A percentile compares a stretch with the other conserved stretches of the same genome.
Evolutionary conservation across 2,113 vertebrate genomes (phyloP).

Genomic region (Microcebus jonahi): DNA sequence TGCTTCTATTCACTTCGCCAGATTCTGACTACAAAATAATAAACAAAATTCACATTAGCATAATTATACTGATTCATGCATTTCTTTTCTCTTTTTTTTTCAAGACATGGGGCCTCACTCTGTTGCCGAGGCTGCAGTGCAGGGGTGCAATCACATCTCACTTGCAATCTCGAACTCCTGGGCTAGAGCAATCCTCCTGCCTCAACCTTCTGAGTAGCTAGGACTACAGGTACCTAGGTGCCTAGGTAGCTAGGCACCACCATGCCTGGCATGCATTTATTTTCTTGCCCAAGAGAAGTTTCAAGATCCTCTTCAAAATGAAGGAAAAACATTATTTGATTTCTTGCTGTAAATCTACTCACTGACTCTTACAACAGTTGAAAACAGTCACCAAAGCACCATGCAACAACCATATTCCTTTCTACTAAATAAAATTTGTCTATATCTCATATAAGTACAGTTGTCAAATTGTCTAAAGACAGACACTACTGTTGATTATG

Average conservation of each 20-base stretch:
- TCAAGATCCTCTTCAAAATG: background rate
- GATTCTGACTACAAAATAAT: constrained; percentile 80
- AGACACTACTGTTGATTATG: background rate
- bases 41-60: constrained; percentile 71
- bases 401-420: background rate
- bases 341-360: constrained; percentile 10
- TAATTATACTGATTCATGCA: background rate
- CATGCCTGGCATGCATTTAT: background rate
- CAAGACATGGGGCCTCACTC: background rate
- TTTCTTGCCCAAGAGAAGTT: constrained; percentile 17
- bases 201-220: no score
- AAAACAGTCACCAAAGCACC: background rate
- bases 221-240: no score
- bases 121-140: background rate
- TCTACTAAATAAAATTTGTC: constrained; percentile 17
- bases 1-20: constrained; percentile 89
- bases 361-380: background rate
- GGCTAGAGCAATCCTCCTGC: no score
- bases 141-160: no score
- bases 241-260: no score
- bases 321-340: background rate
- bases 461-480: background rate
- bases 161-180: no score
- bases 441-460: constrained; percentile 1
- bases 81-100: constrained; percentile 46